These are phyloP conservation scores for Acanthoscelides obtectus DNA, from an alignment of 2,888 invertebrate species.

Conservation along the genomic window DNA sequence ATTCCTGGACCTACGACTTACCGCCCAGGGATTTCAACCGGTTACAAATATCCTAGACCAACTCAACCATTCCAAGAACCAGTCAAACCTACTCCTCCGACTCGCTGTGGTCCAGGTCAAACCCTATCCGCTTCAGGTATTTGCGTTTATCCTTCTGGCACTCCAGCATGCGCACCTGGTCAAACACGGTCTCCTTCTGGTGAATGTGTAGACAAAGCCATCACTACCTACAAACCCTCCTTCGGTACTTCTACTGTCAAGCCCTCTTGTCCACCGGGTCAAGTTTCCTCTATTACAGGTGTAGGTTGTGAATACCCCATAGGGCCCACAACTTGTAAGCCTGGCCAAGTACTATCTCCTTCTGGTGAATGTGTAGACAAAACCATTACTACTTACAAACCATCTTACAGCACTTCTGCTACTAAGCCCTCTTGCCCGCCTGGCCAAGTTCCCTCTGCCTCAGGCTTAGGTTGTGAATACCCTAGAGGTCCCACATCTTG, in stretches of 20 bases:
- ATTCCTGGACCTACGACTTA: neutral
- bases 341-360: constrained; percentile 1
- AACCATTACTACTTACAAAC: neutral
- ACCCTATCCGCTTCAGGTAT: constrained; percentile 12
- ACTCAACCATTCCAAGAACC: neutral
- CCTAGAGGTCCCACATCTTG: constrained; percentile 11
- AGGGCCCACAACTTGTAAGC: constrained; percentile 16
- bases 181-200: constrained; percentile 15
- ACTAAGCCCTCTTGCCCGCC: constrained; percentile 8
- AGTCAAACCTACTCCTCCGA: neutral
- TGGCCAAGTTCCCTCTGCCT: constrained; percentile 9
- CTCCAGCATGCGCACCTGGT: constrained; percentile 20
- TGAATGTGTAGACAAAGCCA: constrained; percentile 11
- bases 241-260: constrained; percentile 11
- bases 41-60: constrained; percentile 5
- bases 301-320: constrained; percentile 19
- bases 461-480: constrained; percentile 5
- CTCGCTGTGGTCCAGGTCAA: constrained; percentile 21
- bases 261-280: constrained; percentile 14
- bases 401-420: constrained; percentile 13
- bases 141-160: constrained; percentile 8
- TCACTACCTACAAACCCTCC: constrained; percentile 5
- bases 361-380: too few species aligned
- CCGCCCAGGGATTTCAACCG: neutral
- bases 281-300: constrained; percentile 12